Conservation (phyloP, 2,113 vertebrate genomes). For the Balaeniceps rex region DNA sequence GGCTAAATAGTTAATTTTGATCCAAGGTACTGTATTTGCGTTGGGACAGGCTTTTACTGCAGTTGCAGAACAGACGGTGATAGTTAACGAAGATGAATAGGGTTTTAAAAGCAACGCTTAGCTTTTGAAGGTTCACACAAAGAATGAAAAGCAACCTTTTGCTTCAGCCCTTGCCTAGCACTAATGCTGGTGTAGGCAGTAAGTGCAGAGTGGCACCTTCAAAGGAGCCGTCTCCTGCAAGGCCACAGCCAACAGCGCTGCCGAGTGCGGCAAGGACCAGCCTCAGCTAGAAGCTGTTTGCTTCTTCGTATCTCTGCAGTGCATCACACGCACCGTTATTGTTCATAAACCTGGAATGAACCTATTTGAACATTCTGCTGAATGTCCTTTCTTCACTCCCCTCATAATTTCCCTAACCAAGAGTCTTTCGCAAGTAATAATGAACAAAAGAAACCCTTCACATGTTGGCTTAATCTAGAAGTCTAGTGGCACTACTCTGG, state of each 20-base stretch:
- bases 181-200: too few relatives aligned
- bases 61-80: not conserved
- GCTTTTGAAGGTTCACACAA: not conserved
- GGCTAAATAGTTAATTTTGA: not conserved
- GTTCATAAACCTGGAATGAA: not conserved
- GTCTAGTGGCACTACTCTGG: not conserved
- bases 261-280: fast-evolving
- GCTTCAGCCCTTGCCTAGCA: not conserved
- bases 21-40: not conserved
- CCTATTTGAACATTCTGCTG: not conserved
- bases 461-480: not conserved
- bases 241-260: fast-evolving
- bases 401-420: not conserved
- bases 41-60: not conserved
- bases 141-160: not conserved
- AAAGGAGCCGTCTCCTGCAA: not conserved
- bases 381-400: not conserved
- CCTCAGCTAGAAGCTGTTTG: not conserved
- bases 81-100: not conserved
- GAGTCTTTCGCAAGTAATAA: not conserved
- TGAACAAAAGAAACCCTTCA: not conserved
- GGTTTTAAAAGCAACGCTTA: not conserved
- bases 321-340: not conserved
- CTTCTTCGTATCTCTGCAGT: not conserved
- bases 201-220: not conserved